Evolutionary conservation across 2,888 invertebrate species (phyloP).

Genomic region (Asteroscopus sphinx): DNA sequence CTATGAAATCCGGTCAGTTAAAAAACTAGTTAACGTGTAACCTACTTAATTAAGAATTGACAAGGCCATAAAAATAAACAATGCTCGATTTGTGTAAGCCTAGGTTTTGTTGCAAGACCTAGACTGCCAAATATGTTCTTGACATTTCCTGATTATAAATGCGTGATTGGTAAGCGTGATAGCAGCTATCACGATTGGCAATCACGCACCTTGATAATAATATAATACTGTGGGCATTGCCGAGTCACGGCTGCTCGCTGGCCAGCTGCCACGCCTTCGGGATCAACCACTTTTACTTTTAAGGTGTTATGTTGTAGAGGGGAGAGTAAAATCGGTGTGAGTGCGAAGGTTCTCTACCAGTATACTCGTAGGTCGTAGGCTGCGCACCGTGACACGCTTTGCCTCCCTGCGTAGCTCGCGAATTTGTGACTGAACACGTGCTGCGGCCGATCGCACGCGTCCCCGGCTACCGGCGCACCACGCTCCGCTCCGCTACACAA

Average conservation of each 20-base stretch:
- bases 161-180: conserved; percentile 24
- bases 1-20: neutral
- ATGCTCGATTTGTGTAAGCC: neutral
- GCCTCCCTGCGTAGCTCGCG: conserved; percentile 64
- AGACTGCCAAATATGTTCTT: conserved; percentile 63
- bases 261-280: conserved; percentile 75
- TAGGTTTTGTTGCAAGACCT: conserved; percentile 8
- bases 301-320: conserved; percentile 74
- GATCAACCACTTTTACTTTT: conserved; percentile 87
- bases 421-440: conserved; percentile 64
- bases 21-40: neutral
- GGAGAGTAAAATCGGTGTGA: conserved; percentile 71
- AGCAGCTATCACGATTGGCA: conserved; percentile 62
- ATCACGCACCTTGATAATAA: conserved; percentile 72
- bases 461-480: conserved; percentile 33
- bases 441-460: conserved; percentile 47
- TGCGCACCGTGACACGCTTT: conserved; percentile 65
- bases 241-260: conserved; percentile 72
- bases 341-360: conserved; percentile 65
- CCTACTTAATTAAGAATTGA: neutral
- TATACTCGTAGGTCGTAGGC: conserved; percentile 66
- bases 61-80: neutral
- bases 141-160: conserved; percentile 68
- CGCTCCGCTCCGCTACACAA: conserved; percentile 8
- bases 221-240: conserved; percentile 63